Evolutionary conservation across 2,888 invertebrate species (phyloP).

Genomic region (Ctenicera cuprea): DNA sequence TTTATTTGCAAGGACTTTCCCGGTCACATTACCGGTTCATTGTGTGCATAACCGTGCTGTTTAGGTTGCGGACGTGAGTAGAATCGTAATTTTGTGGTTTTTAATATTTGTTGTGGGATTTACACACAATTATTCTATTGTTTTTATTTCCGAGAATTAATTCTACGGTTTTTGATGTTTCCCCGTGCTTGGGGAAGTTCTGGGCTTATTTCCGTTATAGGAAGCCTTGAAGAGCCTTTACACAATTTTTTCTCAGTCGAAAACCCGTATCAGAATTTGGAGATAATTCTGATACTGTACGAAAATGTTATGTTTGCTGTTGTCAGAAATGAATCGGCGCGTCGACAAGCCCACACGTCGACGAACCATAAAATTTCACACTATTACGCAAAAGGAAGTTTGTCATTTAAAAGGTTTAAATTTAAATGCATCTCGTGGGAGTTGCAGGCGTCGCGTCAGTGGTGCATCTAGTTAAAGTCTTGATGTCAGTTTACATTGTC

Average conservation of each 20-base stretch:
- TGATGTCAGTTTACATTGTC: neutral
- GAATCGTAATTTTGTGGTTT: neutral
- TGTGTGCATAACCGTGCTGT: slow-evolving; percentile 19
- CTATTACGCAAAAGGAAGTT: slow-evolving; percentile 32
- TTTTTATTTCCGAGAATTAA: slow-evolving; percentile 1
- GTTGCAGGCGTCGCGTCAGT: neutral
- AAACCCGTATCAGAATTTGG: too few relatives aligned
- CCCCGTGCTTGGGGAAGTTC: neutral
- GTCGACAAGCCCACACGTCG: neutral
- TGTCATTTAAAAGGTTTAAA: slow-evolving; percentile 13
- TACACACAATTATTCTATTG: slow-evolving; percentile 11
- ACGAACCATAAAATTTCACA: neutral
- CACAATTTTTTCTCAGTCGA: too few relatives aligned
- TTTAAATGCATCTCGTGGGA: slow-evolving; percentile 20
- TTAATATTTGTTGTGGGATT: slow-evolving; percentile 10
- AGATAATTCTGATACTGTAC: too few relatives aligned
- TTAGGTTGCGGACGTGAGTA: slow-evolving; percentile 6
- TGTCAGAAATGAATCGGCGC: neutral
- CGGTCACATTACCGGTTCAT: slow-evolving; percentile 28
- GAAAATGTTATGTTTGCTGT: neutral
- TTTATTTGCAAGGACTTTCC: slow-evolving; percentile 20
- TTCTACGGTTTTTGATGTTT: neutral
- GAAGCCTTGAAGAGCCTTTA: too few relatives aligned
- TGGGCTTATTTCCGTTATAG: too few relatives aligned
- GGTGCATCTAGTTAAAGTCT: neutral